Evolutionary conservation across 2,888 invertebrate genomes (phyloP).

Genomic region (Lasioglossum marginatum): DNA sequence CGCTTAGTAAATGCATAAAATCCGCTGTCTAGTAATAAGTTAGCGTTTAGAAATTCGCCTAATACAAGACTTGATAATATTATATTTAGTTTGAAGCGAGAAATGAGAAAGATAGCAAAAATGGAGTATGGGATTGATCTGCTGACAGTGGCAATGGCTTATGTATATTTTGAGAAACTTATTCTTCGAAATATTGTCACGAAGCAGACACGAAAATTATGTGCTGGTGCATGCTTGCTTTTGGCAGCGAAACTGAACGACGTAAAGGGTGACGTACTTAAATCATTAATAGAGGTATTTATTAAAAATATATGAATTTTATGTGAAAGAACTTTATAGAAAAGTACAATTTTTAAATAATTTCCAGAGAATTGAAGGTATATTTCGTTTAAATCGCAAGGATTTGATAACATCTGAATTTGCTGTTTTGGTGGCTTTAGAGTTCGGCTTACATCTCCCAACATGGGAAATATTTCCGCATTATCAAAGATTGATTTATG

Average conservation of each 20-base stretch:
- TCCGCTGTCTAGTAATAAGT: background rate
- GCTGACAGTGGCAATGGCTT: slow-evolving; percentile 97
- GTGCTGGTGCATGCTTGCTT: slow-evolving; percentile 97
- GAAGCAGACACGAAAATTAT: slow-evolving; percentile 97
- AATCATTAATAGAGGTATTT: slow-evolving; percentile 93
- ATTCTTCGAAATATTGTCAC: slow-evolving; percentile 96
- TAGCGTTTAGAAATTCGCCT: background rate
- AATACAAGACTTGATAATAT: slow-evolving; percentile 11
- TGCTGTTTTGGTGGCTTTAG: slow-evolving; percentile 96
- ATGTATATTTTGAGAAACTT: slow-evolving; percentile 99
- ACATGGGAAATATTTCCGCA: slow-evolving; percentile 97
- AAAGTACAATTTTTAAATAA: slow-evolving; percentile 28
- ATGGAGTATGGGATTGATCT: slow-evolving; percentile 93
- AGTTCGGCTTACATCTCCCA: slow-evolving; percentile 97
- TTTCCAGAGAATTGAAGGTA: slow-evolving; percentile 94
- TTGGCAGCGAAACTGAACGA: slow-evolving; percentile 99
- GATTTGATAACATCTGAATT: slow-evolving; percentile 97
- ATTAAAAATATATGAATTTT: slow-evolving; percentile 20
- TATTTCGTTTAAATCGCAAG: slow-evolving; percentile 95
- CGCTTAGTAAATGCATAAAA: too few species aligned
- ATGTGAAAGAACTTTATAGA: slow-evolving; percentile 1
- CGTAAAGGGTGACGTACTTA: slow-evolving; percentile 95
- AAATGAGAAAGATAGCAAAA: slow-evolving; percentile 97
- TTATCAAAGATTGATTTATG: slow-evolving; percentile 96
- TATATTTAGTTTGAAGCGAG: slow-evolving; percentile 93